A percentile compares a stretch with the other conserved stretches of the same genome.
Evolutionary conservation across 2,113 vertebrate species (phyloP).

Genomic region (Hippocampus guttulatus): DNA sequence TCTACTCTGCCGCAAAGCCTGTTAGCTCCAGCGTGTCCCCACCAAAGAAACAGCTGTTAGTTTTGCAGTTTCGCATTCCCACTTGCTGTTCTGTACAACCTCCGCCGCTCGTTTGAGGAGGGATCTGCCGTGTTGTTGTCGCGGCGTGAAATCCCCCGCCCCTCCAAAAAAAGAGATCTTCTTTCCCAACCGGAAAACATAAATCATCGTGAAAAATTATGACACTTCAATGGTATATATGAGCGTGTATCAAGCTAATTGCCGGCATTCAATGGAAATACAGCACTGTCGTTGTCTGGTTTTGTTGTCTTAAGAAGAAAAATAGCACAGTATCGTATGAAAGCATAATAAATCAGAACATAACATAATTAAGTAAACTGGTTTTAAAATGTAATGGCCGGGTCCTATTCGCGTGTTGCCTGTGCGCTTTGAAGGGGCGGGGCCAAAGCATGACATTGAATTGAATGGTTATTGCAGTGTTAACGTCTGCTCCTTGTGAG

Average conservation of each 20-base stretch:
- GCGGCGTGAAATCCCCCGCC: constrained; percentile 7
- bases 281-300: neutral
- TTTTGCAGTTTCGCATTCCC: constrained; percentile 31
- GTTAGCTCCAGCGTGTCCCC: constrained; percentile 57
- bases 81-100: constrained; percentile 26
- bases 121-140: neutral
- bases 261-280: neutral
- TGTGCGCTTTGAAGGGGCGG: no score
- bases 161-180: neutral
- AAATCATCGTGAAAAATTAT: neutral
- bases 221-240: neutral
- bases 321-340: no score
- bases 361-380: no score
- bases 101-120: constrained; percentile 22
- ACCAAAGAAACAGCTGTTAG: constrained; percentile 31
- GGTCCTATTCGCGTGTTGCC: no score
- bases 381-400: no score
- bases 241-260: neutral
- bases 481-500: no score
- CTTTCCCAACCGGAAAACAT: neutral
- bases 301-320: neutral
- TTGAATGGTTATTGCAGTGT: no score
- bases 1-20: constrained; percentile 57
- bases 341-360: no score
- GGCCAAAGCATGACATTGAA: no score